Conservation (phyloP, 2,113 vertebrate species). For the Varanus salvator region DNA sequence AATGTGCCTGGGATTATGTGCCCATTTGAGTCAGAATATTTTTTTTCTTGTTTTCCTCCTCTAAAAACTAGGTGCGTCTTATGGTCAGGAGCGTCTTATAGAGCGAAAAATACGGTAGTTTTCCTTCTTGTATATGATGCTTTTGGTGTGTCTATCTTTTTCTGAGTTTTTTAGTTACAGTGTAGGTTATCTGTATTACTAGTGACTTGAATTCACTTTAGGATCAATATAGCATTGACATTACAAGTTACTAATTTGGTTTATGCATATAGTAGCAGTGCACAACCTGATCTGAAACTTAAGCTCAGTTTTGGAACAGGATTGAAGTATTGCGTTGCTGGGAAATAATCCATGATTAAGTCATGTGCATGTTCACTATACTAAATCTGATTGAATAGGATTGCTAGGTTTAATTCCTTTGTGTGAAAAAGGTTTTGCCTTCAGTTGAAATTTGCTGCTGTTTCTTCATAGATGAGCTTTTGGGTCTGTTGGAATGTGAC, state of each 20-base stretch:
- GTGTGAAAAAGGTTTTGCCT: background rate
- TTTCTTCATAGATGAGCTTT: background rate
- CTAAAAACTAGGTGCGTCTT: no score
- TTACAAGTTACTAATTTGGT: slow-evolving; percentile 9
- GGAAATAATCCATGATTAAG: slow-evolving; percentile 5
- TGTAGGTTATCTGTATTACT: background rate
- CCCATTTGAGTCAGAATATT: no score
- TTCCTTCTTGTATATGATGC: slow-evolving; percentile 16
- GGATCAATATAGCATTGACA: background rate
- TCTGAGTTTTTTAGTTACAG: background rate
- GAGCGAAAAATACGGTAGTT: no score
- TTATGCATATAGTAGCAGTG: background rate
- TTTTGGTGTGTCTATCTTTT: background rate
- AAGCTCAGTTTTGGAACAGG: slow-evolving; percentile 14
- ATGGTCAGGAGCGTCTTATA: no score
- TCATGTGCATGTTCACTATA: slow-evolving; percentile 11
- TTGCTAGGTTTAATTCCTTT: slow-evolving; percentile 20
- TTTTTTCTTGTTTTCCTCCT: no score
- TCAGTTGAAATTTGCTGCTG: background rate
- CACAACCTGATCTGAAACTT: background rate
- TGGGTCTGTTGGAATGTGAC: background rate
- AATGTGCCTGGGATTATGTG: no score
- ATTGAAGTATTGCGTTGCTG: slow-evolving; percentile 8
- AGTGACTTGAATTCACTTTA: background rate
- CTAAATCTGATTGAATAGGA: slow-evolving; percentile 19